Percentiles rank a stretch among this genome's conserved stretches.
Conservation (phyloP, 2,888 invertebrate species). For the Polydesmus complanatus region DNA sequence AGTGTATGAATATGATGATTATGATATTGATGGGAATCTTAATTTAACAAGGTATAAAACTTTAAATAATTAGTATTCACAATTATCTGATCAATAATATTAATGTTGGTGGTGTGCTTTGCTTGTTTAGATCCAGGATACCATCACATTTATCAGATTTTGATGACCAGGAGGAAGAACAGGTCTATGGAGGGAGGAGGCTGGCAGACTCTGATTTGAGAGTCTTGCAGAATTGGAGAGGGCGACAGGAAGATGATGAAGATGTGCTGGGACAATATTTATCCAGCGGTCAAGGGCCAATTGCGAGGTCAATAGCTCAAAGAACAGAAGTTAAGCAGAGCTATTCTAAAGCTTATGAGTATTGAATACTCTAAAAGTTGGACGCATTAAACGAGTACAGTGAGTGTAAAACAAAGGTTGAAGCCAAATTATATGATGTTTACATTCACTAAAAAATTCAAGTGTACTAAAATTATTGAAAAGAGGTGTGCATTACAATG, state of each 20-base stretch:
- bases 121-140: not conserved
- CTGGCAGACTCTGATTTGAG: not conserved
- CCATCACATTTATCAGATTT: slow-evolving; percentile 12
- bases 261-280: slow-evolving; percentile 3
- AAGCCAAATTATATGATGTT: no score
- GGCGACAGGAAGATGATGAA: not conserved
- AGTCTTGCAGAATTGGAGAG: slow-evolving; percentile 1
- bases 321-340: no score
- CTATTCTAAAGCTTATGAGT: no score
- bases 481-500: no score
- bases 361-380: no score
- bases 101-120: not conserved
- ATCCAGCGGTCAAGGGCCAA: not conserved
- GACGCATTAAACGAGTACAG: no score
- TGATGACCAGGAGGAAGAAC: slow-evolving; percentile 7
- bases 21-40: slow-evolving; percentile 1
- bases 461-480: no score
- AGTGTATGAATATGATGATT: slow-evolving; percentile 47
- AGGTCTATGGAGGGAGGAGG: not conserved
- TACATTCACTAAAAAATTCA: no score
- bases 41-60: not conserved
- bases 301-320: slow-evolving; percentile 6
- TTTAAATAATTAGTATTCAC: not conserved
- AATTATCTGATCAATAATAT: not conserved
- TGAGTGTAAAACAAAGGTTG: no score